Evolutionary conservation across 1,140 invertebrate genomes (phyloP), one percentile per base, ranked within the genome.

Genomic region (Copidosoma floridanum): DNA sequence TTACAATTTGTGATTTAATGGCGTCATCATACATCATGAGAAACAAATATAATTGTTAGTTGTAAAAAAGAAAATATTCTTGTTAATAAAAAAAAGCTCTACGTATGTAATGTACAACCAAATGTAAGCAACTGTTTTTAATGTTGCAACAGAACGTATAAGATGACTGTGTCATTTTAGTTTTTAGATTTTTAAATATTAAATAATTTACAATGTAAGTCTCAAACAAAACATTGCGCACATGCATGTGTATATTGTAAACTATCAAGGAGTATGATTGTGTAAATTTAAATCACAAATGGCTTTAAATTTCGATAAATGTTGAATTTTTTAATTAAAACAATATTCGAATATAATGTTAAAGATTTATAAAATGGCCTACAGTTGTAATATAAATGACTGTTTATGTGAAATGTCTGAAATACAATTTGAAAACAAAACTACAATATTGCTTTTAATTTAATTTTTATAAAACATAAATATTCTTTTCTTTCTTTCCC

Each of bases 271-370:
- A 27, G 53, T 62, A 62, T 46, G 60, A 62, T 38, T 62, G 60
- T 50, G 26, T 61, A 43, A 40, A 27, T 62, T 37, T 62, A 62
- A 62, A 62, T 26, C 57, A 26, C 52, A 52, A 37, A 52, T 37
- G 51, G 60, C 46, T 62, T 61, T 62, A 51, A 56, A 51, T 62
- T 56, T 62, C 54, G 46, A 52, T 12, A 57, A 50, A 37, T 24
- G 60, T 62, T 62, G 43, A 62, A 57, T 50, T 62, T 55, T 62
- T 62, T 56, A 56, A 57, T 51, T 62, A 62, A 56, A 56, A 56
- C 27, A 12, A 32, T 48, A 11, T 62, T 62, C 51, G 60, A 62
- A 52, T 56, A 51, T 56, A 26, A 57, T 56, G 47, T 62, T 62
- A 62, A 32, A 62, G 16, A 51, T 57, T 62, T 57, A 56, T 62